phyloP scores from a whole-genome alignment of 2,888 invertebrate genomes.

The Drosophila mayaguana region DNA sequence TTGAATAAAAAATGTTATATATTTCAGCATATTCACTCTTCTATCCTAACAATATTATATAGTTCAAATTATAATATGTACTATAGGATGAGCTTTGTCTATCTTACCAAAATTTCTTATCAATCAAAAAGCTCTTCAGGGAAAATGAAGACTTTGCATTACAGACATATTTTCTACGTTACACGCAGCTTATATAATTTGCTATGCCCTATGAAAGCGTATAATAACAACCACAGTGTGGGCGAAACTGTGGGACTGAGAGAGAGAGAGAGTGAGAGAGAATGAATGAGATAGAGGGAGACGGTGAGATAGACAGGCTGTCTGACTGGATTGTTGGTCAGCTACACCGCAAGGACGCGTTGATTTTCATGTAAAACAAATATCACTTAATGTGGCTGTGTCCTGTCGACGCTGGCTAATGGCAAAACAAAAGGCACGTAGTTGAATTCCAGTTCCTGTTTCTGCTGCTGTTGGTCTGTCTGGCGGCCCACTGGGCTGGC shows the following conservation, averaged over 20 bases:
- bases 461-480: conserved; percentile 8
- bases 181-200: background rate
- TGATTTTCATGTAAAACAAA: conserved; percentile 80
- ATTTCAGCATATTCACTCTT: no score
- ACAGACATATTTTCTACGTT: background rate
- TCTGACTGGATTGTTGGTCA: conserved; percentile 30
- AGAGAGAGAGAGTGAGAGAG: background rate
- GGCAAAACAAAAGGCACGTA: conserved; percentile 76
- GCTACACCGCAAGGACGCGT: conserved; percentile 53
- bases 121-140: no score
- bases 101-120: no score
- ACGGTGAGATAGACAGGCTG: conserved; percentile 1
- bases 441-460: conserved; percentile 21
- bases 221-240: conserved; percentile 13
- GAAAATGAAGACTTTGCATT: background rate
- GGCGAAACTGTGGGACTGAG: background rate
- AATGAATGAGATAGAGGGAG: background rate
- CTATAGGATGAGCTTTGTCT: background rate
- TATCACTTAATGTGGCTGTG: conserved; percentile 73
- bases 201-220: background rate
- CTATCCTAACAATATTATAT: no score
- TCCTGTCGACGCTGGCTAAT: conserved; percentile 63
- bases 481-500: conserved; percentile 26
- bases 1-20: no score
- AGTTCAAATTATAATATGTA: no score